phyloP scores from a whole-genome alignment of 64 coral and sea anemone species.

The Pachyseris speciosa region DNA sequence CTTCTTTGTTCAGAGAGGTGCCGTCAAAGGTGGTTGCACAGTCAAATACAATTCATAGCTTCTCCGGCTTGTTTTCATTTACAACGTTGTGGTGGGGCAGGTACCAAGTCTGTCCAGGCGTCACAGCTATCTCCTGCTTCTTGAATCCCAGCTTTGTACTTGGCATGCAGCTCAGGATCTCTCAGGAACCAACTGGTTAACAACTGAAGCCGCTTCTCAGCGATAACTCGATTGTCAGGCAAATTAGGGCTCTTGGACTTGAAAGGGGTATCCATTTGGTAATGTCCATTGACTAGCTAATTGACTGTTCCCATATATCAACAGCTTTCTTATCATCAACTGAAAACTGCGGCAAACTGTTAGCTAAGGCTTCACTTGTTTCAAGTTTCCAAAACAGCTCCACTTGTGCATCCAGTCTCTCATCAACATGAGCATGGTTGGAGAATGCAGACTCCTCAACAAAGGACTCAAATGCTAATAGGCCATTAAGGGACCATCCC shows the following conservation, averaged over 20 bases:
- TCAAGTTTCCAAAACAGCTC: constrained; percentile 8
- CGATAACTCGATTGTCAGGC: constrained; percentile 33
- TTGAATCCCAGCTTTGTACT: constrained; percentile 29
- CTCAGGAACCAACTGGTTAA: neutral
- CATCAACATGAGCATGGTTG: neutral
- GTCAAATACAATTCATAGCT: no score
- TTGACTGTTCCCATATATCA: constrained; percentile 50
- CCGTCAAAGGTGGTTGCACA: neutral
- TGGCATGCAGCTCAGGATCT: neutral
- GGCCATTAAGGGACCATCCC: constrained; percentile 1
- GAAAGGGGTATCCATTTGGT: constrained; percentile 63
- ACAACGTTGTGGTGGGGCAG: constrained; percentile 16
- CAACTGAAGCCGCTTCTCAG: constrained; percentile 22
- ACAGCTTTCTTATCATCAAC: constrained; percentile 41
- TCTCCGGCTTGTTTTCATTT: constrained; percentile 6
- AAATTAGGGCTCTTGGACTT: constrained; percentile 58
- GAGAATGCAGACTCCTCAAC: no score
- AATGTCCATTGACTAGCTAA: constrained; percentile 53
- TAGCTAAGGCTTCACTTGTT: constrained; percentile 8
- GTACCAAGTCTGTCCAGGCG: no score
- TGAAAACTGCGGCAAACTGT: no score
- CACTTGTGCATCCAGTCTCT: neutral
- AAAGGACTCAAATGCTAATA: neutral
- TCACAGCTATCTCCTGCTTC: neutral
- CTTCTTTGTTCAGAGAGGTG: constrained; percentile 11